These are phyloP conservation scores for Propsilocerus akamusi DNA, from an alignment of 1,140 invertebrate species.

Conservation along the genomic window DNA sequence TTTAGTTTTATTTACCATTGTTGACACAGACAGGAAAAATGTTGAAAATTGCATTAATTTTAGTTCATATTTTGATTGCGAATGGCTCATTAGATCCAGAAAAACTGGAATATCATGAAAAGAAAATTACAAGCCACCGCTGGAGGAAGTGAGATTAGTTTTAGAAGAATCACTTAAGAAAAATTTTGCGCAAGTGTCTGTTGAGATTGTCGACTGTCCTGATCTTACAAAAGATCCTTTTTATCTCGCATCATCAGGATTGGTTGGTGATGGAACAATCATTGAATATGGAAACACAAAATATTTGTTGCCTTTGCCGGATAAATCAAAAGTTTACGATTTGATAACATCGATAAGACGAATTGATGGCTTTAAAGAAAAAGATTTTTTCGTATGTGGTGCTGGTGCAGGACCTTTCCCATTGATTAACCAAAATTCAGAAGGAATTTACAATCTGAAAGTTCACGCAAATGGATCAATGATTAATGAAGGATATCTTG, in stretches of 20 bases:
- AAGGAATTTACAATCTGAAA: slow-evolving; percentile 39
- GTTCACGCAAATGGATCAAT: slow-evolving; percentile 33
- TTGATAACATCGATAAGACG: slow-evolving; percentile 19
- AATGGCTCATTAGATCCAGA: too few relatives aligned
- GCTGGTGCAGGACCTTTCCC: slow-evolving; percentile 79
- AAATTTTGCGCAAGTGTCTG: slow-evolving; percentile 50
- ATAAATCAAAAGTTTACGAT: slow-evolving; percentile 65
- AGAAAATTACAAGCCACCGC: too few relatives aligned
- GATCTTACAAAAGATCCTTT: slow-evolving; percentile 61
- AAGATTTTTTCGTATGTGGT: slow-evolving; percentile 53
- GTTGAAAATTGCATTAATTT: too few relatives aligned
- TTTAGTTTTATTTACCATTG: too few relatives aligned
- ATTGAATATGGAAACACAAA: slow-evolving; percentile 72
- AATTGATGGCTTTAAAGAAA: slow-evolving; percentile 7
- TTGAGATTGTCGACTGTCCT: slow-evolving; percentile 65
- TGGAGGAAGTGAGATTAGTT: too few relatives aligned
- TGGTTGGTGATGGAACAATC: slow-evolving; percentile 52
- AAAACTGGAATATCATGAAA: too few relatives aligned
- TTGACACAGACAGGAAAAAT: too few relatives aligned
- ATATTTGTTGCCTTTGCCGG: slow-evolving; percentile 57
- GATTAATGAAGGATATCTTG: slow-evolving; percentile 34
- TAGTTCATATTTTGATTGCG: too few relatives aligned
- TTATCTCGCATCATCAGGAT: slow-evolving; percentile 50
- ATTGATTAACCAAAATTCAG: slow-evolving; percentile 18
- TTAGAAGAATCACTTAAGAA: too few relatives aligned